phyloP scores from a whole-genome alignment of 2,797 vertebrate species.

The Cuculus canorus region DNA sequence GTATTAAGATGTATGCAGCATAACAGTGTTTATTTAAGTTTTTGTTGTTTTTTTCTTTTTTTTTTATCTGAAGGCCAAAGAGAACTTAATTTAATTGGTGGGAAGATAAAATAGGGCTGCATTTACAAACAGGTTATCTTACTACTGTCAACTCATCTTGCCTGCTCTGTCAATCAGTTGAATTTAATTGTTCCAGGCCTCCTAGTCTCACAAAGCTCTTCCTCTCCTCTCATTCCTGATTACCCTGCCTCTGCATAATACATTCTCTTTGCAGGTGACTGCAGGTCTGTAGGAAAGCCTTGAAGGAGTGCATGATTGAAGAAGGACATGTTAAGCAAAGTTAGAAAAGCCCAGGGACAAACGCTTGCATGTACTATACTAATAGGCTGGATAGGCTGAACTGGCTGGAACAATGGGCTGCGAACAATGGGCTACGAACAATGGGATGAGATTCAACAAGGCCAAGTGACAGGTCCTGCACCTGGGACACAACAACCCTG shows the following conservation, averaged over 20 bases:
- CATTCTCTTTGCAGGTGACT: conserved; percentile 52
- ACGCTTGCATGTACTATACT: background rate
- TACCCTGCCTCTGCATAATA: conserved; percentile 28
- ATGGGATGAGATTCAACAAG: too few species aligned
- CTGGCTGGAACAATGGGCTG: too few species aligned
- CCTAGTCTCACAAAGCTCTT: conserved; percentile 67
- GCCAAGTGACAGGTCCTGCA: too few species aligned
- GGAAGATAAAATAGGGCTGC: conserved; percentile 67
- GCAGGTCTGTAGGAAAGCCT: conserved; percentile 24
- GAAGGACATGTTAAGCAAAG: conserved; percentile 36
- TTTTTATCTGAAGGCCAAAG: conserved; percentile 74
- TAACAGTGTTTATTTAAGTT: conserved; percentile 73
- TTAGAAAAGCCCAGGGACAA: conserved; percentile 11
- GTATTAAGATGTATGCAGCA: conserved; percentile 79
- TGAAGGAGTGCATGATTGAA: conserved; percentile 20
- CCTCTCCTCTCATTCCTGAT: conserved; percentile 53
- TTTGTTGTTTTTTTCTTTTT: background rate
- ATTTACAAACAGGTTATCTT: conserved; percentile 76
- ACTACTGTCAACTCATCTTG: conserved; percentile 57
- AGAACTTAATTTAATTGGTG: conserved; percentile 77
- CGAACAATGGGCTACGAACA: too few species aligned
- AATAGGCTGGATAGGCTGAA: background rate
- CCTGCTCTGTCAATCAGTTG: conserved; percentile 52
- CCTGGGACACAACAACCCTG: too few species aligned
- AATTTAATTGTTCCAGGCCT: conserved; percentile 74